Conservation (phyloP, 2,113 vertebrate species). For the Gulo gulo region DNA sequence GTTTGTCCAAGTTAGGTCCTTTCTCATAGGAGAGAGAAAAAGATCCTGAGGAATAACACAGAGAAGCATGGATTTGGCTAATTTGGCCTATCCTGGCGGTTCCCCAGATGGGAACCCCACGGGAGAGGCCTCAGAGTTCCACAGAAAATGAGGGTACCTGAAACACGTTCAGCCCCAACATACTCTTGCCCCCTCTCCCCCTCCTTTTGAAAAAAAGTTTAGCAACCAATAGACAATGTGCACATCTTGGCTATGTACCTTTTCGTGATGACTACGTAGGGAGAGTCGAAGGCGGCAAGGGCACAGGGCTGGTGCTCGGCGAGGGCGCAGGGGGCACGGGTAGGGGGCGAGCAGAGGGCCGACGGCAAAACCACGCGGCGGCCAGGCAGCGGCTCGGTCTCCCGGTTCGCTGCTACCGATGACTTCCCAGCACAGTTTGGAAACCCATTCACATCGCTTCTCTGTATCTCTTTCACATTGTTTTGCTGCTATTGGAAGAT, state of each 20-base stretch:
- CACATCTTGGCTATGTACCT: slow-evolving; percentile 85
- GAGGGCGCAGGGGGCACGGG: slow-evolving; percentile 78
- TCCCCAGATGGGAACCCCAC: slow-evolving; percentile 57
- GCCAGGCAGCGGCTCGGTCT: slow-evolving; percentile 87
- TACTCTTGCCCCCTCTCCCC: slow-evolving; percentile 60
- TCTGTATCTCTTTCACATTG: slow-evolving; percentile 90
- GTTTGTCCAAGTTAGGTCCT: slow-evolving; percentile 71
- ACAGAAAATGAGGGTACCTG: slow-evolving; percentile 82
- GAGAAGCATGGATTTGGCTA: not conserved
- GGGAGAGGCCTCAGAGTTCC: slow-evolving; percentile 77
- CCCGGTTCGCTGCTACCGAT: slow-evolving; percentile 94
- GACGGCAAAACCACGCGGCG: not conserved
- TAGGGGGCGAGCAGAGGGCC: slow-evolving; percentile 67
- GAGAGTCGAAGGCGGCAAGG: slow-evolving; percentile 82
- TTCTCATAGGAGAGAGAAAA: slow-evolving; percentile 39
- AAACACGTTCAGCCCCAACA: slow-evolving; percentile 78
- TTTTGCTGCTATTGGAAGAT: slow-evolving; percentile 98
- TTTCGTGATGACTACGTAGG: slow-evolving; percentile 79
- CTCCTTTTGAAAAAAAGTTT: slow-evolving; percentile 34
- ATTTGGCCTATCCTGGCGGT: slow-evolving; percentile 67
- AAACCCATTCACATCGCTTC: slow-evolving; percentile 87
- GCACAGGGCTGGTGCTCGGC: slow-evolving; percentile 82
- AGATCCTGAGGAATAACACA: not conserved
- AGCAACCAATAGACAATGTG: slow-evolving; percentile 84
- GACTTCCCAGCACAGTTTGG: slow-evolving; percentile 91